Evolutionary conservation across 2,888 invertebrate genomes (phyloP), one percentile per base, ranked within the genome.

Genomic region (Aquatica leii): DNA sequence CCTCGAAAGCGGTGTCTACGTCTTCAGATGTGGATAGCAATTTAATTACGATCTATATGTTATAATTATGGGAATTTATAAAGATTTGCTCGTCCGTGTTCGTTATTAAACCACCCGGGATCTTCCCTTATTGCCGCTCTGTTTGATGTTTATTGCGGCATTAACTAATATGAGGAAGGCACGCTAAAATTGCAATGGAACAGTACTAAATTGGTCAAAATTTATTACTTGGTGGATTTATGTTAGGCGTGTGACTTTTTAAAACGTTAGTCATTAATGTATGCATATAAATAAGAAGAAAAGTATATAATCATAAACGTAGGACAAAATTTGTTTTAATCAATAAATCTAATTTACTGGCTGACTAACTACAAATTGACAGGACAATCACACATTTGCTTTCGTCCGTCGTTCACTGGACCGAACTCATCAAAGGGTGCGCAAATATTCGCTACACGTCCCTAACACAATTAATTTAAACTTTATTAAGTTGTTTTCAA

Each of bases 31-130:
- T 73, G 74, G 76, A 76, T 74, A 71, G 77, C 78, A 76, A 81
- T 81, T 80, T 81, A 81, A 81, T 81, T 79, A 79, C 79, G 74
- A 77, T 77, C 78, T 77, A 79, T 78, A 79, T 78, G 79, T 79
- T 79, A 79, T 80, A 79, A 80, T 80, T 80, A 80, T 73, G 76
- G 73, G 77, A 79, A 80, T 80, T 80, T 78, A 79, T 80, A 80
- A 79, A 78, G 79, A 80, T 79, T 79, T 79, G 77, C 74, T 77
- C 76, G 77, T 68, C 73, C 76, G 75, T 74, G 65, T 74, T 73
- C 74, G 74, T 76, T 77, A 77, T 77, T 77, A 77, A 75, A 74
- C 69, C 75, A 67, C 65, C 62, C 66, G 58, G 67, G 67, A 72
- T 73, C 72, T 71, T 69, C 72, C 71, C 69, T 69, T 66, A 65